Evolutionary conservation across 2,113 vertebrate species (phyloP).

Genomic region (Aptenodytes patagonicus): DNA sequence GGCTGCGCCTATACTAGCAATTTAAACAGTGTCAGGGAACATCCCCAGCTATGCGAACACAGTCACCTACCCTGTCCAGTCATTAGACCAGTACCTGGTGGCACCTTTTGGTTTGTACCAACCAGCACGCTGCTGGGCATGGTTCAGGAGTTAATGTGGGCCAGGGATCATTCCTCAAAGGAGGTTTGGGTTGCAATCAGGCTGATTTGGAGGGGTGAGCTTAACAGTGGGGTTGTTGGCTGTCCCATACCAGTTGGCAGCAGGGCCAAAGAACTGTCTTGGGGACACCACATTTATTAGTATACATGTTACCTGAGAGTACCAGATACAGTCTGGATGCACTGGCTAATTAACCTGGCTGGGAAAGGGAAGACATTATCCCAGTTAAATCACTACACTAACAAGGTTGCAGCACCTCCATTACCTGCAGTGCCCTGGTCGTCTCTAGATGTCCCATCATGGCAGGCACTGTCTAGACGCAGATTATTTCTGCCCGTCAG

Average conservation of each 20-base stretch:
- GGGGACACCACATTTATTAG: not conserved
- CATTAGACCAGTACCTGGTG: fast-evolving
- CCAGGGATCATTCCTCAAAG: not conserved
- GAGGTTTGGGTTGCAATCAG: not conserved
- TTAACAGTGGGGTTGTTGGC: not conserved
- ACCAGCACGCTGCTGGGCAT: not conserved
- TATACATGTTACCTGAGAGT: not conserved
- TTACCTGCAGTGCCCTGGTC: not conserved
- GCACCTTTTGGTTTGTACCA: not conserved
- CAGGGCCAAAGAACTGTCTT: not conserved
- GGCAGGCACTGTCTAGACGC: not conserved
- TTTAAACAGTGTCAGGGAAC: not conserved
- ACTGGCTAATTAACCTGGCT: not conserved
- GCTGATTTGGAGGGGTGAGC: not conserved
- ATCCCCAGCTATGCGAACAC: not conserved
- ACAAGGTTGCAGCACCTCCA: not conserved
- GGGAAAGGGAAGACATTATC: not conserved
- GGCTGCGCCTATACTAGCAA: not conserved
- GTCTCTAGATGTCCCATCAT: not conserved
- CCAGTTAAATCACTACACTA: not conserved
- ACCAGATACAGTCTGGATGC: not conserved
- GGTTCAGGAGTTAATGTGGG: not conserved
- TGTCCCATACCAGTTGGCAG: not conserved
- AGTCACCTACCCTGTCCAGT: not conserved
- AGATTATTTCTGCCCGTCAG: not conserved